These are phyloP conservation scores for Anoplophora glabripennis DNA, from an alignment of 1,140 invertebrate species.

Conservation along the genomic window DNA sequence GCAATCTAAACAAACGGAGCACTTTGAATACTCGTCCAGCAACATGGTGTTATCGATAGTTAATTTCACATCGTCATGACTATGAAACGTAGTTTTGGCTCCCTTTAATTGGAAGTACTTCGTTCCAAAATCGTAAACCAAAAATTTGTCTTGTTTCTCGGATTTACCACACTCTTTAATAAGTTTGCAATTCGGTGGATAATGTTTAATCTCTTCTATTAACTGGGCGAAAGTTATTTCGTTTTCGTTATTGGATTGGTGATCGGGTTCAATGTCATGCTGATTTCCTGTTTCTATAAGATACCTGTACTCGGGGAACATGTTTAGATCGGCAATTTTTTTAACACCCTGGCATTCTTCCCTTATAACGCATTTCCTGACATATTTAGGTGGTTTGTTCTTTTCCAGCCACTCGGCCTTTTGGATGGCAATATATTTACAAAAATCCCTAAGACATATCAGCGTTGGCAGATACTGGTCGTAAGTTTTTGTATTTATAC, in stretches of 20 bases:
- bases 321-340: conserved; percentile 17
- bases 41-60: conserved; percentile 33
- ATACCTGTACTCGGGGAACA: conserved; percentile 29
- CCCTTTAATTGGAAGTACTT: conserved; percentile 26
- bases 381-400: conserved; percentile 9
- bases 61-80: conserved; percentile 33
- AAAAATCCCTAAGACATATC: conserved; percentile 36
- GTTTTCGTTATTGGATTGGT: background rate
- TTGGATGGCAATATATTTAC: conserved; percentile 23
- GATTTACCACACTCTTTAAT: conserved; percentile 14
- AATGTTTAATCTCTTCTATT: conserved; percentile 20
- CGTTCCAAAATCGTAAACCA: conserved; percentile 28
- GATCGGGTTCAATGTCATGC: background rate
- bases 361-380: conserved; percentile 4
- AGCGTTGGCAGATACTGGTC: conserved; percentile 25
- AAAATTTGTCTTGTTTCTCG: conserved; percentile 4
- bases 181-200: conserved; percentile 14
- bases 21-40: conserved; percentile 18
- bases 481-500: conserved; percentile 24
- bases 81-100: conserved; percentile 27
- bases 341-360: conserved; percentile 24
- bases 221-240: conserved; percentile 17
- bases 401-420: conserved; percentile 26
- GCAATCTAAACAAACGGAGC: conserved; percentile 23
- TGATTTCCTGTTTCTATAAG: conserved; percentile 13